Evolutionary conservation across 2,888 invertebrate genomes (phyloP), one percentile per base, ranked within the genome.

Genomic region (Byasa hedistus): DNA sequence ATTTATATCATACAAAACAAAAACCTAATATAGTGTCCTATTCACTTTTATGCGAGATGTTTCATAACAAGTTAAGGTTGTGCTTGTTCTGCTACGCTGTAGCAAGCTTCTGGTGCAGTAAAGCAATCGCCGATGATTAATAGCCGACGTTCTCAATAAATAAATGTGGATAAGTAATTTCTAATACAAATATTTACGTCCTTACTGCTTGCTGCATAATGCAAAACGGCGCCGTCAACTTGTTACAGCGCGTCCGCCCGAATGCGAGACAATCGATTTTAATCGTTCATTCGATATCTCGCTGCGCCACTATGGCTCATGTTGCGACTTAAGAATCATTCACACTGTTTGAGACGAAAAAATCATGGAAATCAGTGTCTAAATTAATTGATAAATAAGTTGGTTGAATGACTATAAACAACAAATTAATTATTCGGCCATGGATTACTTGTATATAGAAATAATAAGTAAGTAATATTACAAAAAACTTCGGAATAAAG

Each of bases 171-270:
- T 64, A 67, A 51, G 59, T 63, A 67, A 64, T 67, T 67, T 67
- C 67, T 67, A 63, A 66, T 66, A 60, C 63, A 64, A 67, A 67
- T 64, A 67, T 67, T 67, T 67, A 67, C 59, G 60, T 60, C 44
- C 44, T 36, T 44, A 55, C 48, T n/a, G n/a, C n/a, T n/a, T 36
- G 60, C 63, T 32, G 59, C 39, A 57, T 57, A 66, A 66, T 61
- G 57, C 57, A 61, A 61, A 19, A 52, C 62, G 24, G 54, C 66
- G 27, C 66, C 63, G 67, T 64, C 63, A 63, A 60, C 63, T 63
- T 57, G 63, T 60, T 60, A 32, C 65, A 24, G 60, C 23, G n/a
- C 44, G 63, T 62, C 54, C 62, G 57, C 27, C 52, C 54, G 57
- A 55, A 48, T 48, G 54, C 57, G 56, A 59, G 67, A 67, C 63